Percentiles rank a stretch among this genome's conserved stretches.
These are phyloP conservation scores for Perithous albicinctus DNA, from an alignment of 2,888 invertebrate species.

Conservation along the genomic window DNA sequence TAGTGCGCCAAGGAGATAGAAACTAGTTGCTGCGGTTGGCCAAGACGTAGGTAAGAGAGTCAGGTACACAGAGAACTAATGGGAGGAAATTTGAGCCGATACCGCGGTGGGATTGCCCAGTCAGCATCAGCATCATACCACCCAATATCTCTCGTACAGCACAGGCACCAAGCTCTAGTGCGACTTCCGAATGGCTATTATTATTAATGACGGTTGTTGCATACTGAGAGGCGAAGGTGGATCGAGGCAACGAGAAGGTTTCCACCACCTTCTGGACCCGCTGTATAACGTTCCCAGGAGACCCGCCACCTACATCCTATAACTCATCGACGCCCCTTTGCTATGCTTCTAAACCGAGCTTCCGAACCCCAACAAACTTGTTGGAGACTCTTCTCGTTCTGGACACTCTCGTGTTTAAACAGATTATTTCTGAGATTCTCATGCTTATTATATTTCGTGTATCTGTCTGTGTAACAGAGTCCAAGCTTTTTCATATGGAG, in stretches of 20 bases:
- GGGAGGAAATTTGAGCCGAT: conserved; percentile 74
- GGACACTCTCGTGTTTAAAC: not conserved
- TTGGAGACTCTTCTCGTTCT: conserved; percentile 23
- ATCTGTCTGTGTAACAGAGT: not conserved
- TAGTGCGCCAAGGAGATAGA: conserved; percentile 58
- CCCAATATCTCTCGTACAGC: conserved; percentile 39
- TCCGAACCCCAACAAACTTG: conserved; percentile 42
- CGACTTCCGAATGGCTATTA: conserved; percentile 68
- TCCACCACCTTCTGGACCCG: conserved; percentile 61
- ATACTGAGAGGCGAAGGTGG: conserved; percentile 39
- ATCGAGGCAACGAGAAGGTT: conserved; percentile 28
- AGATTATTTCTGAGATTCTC: not conserved
- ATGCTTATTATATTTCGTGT: conserved; percentile 1
- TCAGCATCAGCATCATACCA: conserved; percentile 66
- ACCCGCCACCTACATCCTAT: conserved; percentile 57
- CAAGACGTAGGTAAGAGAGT: conserved; percentile 41
- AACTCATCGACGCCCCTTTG: conserved; percentile 63
- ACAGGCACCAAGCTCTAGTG: conserved; percentile 2
- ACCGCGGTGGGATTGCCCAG: conserved; percentile 68
- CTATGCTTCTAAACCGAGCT: conserved; percentile 35
- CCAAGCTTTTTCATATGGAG: not conserved
- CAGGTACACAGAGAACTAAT: conserved; percentile 68
- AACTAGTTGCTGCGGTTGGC: conserved; percentile 58
- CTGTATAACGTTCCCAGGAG: conserved; percentile 60
- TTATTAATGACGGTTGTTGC: conserved; percentile 75